A percentile compares a stretch with the other conserved stretches of the same genome.
phyloP scores from a whole-genome alignment of 1,140 invertebrate genomes.

The Aphelenchoides avenae region DNA sequence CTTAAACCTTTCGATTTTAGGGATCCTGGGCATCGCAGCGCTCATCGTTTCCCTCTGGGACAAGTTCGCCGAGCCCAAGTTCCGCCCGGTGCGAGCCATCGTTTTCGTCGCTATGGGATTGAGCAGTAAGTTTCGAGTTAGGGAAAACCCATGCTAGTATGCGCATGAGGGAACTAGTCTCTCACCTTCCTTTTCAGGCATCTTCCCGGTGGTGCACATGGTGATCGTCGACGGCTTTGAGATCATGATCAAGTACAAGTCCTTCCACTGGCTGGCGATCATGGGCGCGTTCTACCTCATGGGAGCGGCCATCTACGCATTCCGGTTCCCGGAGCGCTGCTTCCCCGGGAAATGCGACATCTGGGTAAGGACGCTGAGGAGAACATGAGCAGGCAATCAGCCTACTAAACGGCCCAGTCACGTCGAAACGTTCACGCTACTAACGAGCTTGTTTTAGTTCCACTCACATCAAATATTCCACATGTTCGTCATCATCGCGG shows the following conservation, averaged over 20 bases:
- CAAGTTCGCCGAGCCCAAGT: slow-evolving; percentile 85
- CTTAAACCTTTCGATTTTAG: no score
- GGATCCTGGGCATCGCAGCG: slow-evolving; percentile 80
- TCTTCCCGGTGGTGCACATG: slow-evolving; percentile 64
- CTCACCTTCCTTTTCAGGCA: slow-evolving; percentile 26
- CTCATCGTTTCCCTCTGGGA: slow-evolving; percentile 97
- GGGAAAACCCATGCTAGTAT: background rate
- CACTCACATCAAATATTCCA: slow-evolving; percentile 99
- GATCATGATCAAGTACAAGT: slow-evolving; percentile 68
- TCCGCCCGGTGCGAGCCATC: slow-evolving; percentile 78
- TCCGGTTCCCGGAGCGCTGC: slow-evolving; percentile 89
- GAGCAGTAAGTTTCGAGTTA: slow-evolving; percentile 38
- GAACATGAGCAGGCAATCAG: background rate
- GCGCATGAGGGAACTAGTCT: background rate
- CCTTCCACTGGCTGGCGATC: slow-evolving; percentile 86
- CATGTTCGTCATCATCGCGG: slow-evolving; percentile 89
- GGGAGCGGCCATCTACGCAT: slow-evolving; percentile 87
- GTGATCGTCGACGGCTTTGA: slow-evolving; percentile 64
- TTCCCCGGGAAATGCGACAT: slow-evolving; percentile 99
- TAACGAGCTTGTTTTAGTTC: slow-evolving; percentile 68
- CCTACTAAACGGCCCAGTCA: background rate
- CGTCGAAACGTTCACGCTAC: background rate
- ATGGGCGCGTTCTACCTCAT: slow-evolving; percentile 92
- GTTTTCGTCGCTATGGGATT: slow-evolving; percentile 57
- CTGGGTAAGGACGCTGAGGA: slow-evolving; percentile 38